Evolutionary conservation across 2,888 invertebrate genomes (phyloP).

Genomic region (Argynnis bischoffii): DNA sequence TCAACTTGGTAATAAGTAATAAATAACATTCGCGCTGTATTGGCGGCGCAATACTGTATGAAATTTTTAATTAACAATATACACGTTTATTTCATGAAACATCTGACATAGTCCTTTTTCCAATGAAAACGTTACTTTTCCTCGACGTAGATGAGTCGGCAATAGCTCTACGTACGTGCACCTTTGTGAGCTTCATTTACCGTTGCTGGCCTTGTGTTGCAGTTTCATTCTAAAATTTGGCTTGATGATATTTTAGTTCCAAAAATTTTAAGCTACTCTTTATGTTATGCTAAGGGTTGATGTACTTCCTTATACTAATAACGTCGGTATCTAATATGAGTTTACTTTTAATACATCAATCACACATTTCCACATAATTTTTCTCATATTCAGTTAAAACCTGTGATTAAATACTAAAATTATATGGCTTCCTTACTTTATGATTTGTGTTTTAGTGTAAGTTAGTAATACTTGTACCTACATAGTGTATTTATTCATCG

Average conservation of each 20-base stretch:
- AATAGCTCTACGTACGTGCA: slow-evolving; percentile 1
- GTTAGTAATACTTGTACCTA: neutral
- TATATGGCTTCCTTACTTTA: too few relatives aligned
- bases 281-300: neutral
- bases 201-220: slow-evolving; percentile 1
- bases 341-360: too few relatives aligned
- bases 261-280: neutral
- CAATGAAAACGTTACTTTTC: neutral
- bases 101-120: slow-evolving; percentile 3
- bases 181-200: slow-evolving; percentile 16
- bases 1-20: too few relatives aligned
- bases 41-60: neutral
- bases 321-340: too few relatives aligned
- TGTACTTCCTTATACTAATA: too few relatives aligned
- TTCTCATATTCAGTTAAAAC: too few relatives aligned
- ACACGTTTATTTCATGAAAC: neutral
- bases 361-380: too few relatives aligned
- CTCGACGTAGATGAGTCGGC: neutral
- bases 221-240: slow-evolving; percentile 3
- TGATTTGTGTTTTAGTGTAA: neutral
- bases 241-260: neutral
- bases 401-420: too few relatives aligned
- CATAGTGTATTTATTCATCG: slow-evolving; percentile 1
- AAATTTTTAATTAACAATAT: slow-evolving; percentile 1
- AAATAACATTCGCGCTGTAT: too few relatives aligned